A percentile compares a stretch with the other conserved stretches of the same genome.
phyloP scores from a whole-genome alignment of 1,140 invertebrate genomes.

The Mactra quadrangularis region DNA sequence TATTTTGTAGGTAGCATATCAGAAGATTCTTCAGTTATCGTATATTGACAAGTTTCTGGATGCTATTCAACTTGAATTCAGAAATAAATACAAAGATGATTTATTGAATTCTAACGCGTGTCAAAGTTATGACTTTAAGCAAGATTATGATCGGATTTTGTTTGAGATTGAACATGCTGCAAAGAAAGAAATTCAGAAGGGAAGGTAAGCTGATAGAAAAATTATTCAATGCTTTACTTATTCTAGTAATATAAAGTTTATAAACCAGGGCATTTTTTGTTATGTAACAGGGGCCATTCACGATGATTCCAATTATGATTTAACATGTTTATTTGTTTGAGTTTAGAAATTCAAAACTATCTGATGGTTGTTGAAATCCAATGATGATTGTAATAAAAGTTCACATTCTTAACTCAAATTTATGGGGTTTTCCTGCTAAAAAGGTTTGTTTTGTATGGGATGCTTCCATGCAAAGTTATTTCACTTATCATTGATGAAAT shows the following conservation, averaged over 20 bases:
- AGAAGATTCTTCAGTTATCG: conserved; percentile 97
- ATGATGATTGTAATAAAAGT: no score
- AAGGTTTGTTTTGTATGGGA: no score
- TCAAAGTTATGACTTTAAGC: conserved; percentile 82
- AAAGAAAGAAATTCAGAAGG: conserved; percentile 69
- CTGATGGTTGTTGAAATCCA: no score
- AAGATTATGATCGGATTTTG: conserved; percentile 87
- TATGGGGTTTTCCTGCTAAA: no score
- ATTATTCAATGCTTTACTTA: no score
- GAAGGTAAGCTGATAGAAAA: conserved; percentile 72
- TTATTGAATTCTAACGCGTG: conserved; percentile 88
- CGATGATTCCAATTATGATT: no score
- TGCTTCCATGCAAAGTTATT: no score
- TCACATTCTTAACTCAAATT: no score
- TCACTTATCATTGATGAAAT: no score
- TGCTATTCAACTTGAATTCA: conserved; percentile 97
- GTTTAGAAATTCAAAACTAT: no score
- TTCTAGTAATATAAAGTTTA: no score
- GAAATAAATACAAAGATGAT: conserved; percentile 97
- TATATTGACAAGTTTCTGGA: conserved; percentile 99
- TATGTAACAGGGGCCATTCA: neutral
- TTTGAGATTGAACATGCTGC: conserved; percentile 78
- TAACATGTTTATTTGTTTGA: no score
- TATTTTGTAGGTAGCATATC: conserved; percentile 91
- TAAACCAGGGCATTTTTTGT: neutral